These are phyloP conservation scores for Apogon talboti DNA, from an alignment of 2,797 vertebrate species.

Conservation along the genomic window DNA sequence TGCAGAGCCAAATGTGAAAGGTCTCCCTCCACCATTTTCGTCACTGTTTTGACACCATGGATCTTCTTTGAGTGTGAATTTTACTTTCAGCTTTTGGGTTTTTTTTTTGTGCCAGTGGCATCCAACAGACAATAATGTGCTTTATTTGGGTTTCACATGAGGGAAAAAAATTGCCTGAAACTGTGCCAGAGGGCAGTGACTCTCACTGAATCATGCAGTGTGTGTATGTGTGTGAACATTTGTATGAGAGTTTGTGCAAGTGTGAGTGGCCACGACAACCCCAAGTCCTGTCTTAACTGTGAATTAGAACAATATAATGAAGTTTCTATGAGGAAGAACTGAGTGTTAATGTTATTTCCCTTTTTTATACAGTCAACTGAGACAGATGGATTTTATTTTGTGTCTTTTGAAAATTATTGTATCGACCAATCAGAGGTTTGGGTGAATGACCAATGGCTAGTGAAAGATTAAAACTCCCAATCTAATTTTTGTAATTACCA, in stretches of 20 bases:
- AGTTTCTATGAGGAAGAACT: slow-evolving; percentile 38
- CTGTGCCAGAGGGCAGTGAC: slow-evolving; percentile 61
- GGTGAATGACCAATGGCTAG: slow-evolving; percentile 41
- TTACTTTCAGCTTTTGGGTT: slow-evolving; percentile 52
- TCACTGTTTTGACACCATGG: slow-evolving; percentile 50
- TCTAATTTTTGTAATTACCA: slow-evolving; percentile 32
- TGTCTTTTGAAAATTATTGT: slow-evolving; percentile 54
- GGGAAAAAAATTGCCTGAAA: slow-evolving; percentile 55
- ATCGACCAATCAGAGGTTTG: slow-evolving; percentile 59
- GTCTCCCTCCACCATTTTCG: slow-evolving; percentile 59
- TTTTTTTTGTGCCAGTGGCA: slow-evolving; percentile 60
- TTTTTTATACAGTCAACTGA: slow-evolving; percentile 55
- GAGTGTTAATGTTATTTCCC: slow-evolving; percentile 48
- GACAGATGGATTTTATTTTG: slow-evolving; percentile 43
- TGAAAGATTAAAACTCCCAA: slow-evolving; percentile 34
- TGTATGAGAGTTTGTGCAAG: slow-evolving; percentile 21
- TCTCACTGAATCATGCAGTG: slow-evolving; percentile 59
- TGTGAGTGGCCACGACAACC: slow-evolving; percentile 64
- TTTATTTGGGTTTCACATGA: slow-evolving; percentile 66
- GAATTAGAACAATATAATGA: slow-evolving; percentile 66
- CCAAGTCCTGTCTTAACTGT: slow-evolving; percentile 76
- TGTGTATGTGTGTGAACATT: slow-evolving; percentile 20
- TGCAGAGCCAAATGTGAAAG: slow-evolving; percentile 63
- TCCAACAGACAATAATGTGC: slow-evolving; percentile 70
- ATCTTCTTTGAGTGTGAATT: slow-evolving; percentile 65